phyloP scores from a whole-genome alignment of 1,140 invertebrate genomes.

The Proctacanthus coquilletti region DNA sequence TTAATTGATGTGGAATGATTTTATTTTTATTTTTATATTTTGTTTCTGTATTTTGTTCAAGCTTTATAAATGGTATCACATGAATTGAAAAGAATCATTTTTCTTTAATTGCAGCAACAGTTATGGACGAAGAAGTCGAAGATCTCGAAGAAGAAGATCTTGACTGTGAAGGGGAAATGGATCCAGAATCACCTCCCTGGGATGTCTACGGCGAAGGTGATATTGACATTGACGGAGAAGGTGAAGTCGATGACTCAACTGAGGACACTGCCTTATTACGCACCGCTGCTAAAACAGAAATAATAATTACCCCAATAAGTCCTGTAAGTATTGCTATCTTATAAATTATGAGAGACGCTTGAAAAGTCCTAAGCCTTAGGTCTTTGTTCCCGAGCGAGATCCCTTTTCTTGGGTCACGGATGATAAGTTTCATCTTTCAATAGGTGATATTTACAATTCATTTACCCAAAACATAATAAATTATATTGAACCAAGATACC shows the following conservation, averaged over 20 bases:
- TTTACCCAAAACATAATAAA: no score
- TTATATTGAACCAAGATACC: no score
- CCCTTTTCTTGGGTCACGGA: background rate
- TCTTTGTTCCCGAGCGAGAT: background rate
- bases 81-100: background rate
- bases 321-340: constrained; percentile 25
- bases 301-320: constrained; percentile 33
- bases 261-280: constrained; percentile 38
- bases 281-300: constrained; percentile 29
- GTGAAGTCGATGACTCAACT: constrained; percentile 34
- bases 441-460: no score
- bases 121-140: constrained; percentile 36
- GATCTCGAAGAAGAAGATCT: constrained; percentile 29
- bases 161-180: constrained; percentile 29
- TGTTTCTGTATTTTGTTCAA: no score
- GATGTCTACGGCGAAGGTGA: constrained; percentile 31
- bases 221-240: constrained; percentile 32
- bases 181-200: constrained; percentile 27
- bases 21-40: no score
- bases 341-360: background rate
- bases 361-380: no score
- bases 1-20: no score
- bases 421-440: no score
- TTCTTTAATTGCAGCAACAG: constrained; percentile 28
- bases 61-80: no score